Base-by-base conservation (phyloP, 2,797 vertebrate genomes). In the Sylvilagus floridanus region DNA sequence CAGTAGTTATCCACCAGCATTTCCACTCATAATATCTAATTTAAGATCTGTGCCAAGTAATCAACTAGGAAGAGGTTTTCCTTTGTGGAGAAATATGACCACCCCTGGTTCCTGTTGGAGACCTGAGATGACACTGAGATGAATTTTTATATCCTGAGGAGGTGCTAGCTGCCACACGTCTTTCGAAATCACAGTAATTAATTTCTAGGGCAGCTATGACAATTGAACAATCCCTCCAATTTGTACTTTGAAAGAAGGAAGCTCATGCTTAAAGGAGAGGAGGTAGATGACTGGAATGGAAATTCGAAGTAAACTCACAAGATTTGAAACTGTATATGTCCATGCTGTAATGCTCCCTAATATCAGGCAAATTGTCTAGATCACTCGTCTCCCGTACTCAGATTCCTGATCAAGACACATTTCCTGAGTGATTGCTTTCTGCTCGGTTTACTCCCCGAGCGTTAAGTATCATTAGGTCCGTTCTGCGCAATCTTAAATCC, bases 341-440 rank as follows among this genome's bases (percentile, higher is more conserved):
- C 47, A 52, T 17, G 30, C 37, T 32, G 0, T 47, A 26, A 4
- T 81, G 32, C 68, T 88, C 37, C 68, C 30, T 60, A 22, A 35
- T 52, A 28, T 68, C 78, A 52, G 65, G 28, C 16, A 77, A 57
- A 86, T 71, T 75, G 66, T 90, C 24, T 66, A 69, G n/a, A 78
- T 89, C 32, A 28, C 71, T 91, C 72, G 35, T 89, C 66, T 94
- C 47, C 17, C 26, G 11, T 17, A 75, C 35, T 91, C 37, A 47
- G 47, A 88, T 85, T 95, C 63, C 57, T 75, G 52, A 94, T 90
- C 78, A 88, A 78, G 82, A 57, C n/a, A 60, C 69, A 68, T 47
- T 93, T 90, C 85, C 75, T 71, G 65, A 95, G 32, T 19, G 47
- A 85, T 71, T 66, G 37, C 72, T 94, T 83, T 90, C 69, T 85